Conservation (phyloP, 2,888 invertebrate species). For the Acanthopleura granulata region DNA sequence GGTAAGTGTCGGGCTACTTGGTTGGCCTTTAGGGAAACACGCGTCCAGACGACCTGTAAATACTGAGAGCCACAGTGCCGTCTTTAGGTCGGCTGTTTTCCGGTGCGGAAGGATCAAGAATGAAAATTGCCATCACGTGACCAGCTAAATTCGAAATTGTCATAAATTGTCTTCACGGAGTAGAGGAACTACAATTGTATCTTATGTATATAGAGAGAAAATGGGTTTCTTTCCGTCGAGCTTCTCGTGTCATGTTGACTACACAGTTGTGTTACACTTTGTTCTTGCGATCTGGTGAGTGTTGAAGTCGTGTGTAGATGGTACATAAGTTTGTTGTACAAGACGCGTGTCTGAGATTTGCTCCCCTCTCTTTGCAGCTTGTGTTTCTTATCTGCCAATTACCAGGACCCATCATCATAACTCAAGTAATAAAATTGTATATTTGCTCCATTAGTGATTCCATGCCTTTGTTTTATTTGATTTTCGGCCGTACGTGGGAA, state of each 20-base stretch:
- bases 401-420: background rate
- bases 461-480: too few species aligned
- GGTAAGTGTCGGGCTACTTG: background rate
- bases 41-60: too few species aligned
- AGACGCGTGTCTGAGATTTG: background rate
- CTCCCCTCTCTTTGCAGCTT: background rate
- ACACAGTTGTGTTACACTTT: too few species aligned
- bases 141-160: background rate
- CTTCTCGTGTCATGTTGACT: too few species aligned
- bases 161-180: background rate
- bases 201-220: background rate
- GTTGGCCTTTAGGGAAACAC: too few species aligned
- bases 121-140: background rate
- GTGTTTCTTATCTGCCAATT: background rate
- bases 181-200: background rate
- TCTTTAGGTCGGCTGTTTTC: background rate
- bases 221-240: too few species aligned
- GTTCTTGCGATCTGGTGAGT: too few species aligned
- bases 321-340: background rate
- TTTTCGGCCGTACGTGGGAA: too few species aligned
- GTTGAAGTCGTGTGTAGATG: background rate
- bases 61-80: background rate
- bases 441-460: background rate
- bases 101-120: background rate
- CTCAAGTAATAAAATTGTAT: slow-evolving; percentile 13